A percentile compares a stretch with the other conserved stretches of the same genome.
Conservation (phyloP, 2,888 invertebrate species). For the Lydus trimaculatus region DNA sequence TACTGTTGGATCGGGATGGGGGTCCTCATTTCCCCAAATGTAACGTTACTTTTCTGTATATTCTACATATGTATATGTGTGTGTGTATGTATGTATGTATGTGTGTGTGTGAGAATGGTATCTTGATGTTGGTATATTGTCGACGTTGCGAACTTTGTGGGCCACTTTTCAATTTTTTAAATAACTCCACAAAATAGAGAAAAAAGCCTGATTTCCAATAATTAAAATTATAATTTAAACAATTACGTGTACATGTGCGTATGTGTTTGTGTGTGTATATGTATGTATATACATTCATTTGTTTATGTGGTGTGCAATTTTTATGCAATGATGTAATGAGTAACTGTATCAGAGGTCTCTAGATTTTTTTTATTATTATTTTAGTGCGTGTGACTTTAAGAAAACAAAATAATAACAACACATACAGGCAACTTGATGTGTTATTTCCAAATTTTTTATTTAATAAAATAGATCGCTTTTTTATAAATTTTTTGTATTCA, state of each 20-base stretch:
- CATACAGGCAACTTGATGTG: neutral
- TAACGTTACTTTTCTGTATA: slow-evolving; percentile 54
- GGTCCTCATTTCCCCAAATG: slow-evolving; percentile 53
- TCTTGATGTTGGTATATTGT: slow-evolving; percentile 20
- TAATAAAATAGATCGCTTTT: neutral
- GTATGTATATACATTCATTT: neutral
- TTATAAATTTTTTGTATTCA: neutral
- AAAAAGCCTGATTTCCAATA: too few species aligned
- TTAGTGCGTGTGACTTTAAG: neutral
- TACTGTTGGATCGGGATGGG: slow-evolving; percentile 49
- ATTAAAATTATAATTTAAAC: slow-evolving; percentile 27
- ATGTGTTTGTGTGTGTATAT: neutral
- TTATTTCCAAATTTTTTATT: slow-evolving; percentile 7
- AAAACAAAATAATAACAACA: neutral
- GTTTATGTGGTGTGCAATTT: slow-evolving; percentile 23
- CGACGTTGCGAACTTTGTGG: slow-evolving; percentile 37
- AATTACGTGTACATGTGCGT: neutral
- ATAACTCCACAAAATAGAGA: too few species aligned
- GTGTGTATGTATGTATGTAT: slow-evolving; percentile 43
- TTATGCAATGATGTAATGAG: slow-evolving; percentile 52
- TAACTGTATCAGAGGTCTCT: slow-evolving; percentile 34
- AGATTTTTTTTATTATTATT: slow-evolving; percentile 14
- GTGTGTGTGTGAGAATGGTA: slow-evolving; percentile 23
- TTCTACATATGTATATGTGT: slow-evolving; percentile 33
- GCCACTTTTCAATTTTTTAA: slow-evolving; percentile 17